Evolutionary conservation across 2,113 vertebrate genomes (phyloP).

Genomic region (Platysternon megacephalum): DNA sequence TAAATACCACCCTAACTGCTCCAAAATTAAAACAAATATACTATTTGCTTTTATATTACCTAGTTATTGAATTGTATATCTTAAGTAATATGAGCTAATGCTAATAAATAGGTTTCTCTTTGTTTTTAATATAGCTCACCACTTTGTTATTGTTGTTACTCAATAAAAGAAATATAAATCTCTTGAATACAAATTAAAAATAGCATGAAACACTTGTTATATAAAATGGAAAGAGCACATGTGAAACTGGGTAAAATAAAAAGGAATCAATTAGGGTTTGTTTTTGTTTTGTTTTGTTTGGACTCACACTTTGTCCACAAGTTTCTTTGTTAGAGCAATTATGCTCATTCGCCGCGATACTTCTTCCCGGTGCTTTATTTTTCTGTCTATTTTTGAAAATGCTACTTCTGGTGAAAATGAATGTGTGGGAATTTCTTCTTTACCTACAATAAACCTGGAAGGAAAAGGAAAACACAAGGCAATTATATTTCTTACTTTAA

Average conservation of each 20-base stretch:
- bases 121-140: background rate
- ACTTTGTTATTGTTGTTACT: background rate
- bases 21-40: background rate
- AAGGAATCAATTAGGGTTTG: background rate
- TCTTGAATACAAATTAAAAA: constrained; percentile 5
- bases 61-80: background rate
- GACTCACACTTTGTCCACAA: constrained; percentile 93
- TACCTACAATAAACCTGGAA: constrained; percentile 93
- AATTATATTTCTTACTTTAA: background rate
- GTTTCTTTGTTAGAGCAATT: constrained; percentile 81
- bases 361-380: constrained; percentile 64
- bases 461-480: background rate
- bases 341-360: constrained; percentile 72
- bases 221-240: background rate
- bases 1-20: background rate
- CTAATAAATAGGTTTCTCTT: background rate
- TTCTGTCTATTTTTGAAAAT: constrained; percentile 77
- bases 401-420: constrained; percentile 79
- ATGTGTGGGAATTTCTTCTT: constrained; percentile 95
- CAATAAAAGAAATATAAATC: background rate
- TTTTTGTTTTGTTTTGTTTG: background rate
- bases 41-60: background rate
- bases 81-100: background rate
- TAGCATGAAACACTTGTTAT: background rate
- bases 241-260: background rate